phyloP scores from a whole-genome alignment of 1,140 invertebrate species.

The Octopus sinensis region DNA sequence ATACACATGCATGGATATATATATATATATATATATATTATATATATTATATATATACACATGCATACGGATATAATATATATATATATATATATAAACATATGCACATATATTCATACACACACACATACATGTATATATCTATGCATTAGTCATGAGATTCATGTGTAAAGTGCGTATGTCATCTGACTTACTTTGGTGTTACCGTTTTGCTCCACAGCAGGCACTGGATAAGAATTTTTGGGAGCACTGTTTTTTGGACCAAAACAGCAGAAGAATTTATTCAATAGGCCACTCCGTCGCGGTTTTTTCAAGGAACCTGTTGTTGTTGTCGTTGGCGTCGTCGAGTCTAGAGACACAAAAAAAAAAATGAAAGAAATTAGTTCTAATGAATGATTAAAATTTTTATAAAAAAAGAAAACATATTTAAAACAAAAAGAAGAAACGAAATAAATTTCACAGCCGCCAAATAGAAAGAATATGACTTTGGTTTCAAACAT shows the following conservation, averaged over 20 bases:
- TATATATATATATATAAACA: neutral
- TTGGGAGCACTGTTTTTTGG: constrained; percentile 51
- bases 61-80: neutral
- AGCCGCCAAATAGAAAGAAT: no score
- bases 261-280: constrained; percentile 82
- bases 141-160: neutral
- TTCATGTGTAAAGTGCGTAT: neutral
- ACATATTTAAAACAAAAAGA: no score
- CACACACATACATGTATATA: neutral
- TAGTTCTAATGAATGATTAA: neutral
- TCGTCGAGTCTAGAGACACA: constrained; percentile 48
- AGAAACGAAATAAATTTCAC: no score
- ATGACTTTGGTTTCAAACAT: no score
- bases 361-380: constrained; percentile 19
- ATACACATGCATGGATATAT: neutral
- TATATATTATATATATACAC: neutral
- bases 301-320: constrained; percentile 65
- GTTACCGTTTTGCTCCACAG: constrained; percentile 49
- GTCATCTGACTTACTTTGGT: constrained; percentile 37
- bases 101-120: neutral
- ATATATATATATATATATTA: neutral
- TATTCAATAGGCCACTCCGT: constrained; percentile 73
- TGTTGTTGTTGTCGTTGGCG: constrained; percentile 32
- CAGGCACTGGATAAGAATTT: constrained; percentile 39
- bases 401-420: neutral